These are phyloP conservation scores for Holocentrus rufus DNA, from an alignment of 2,797 vertebrate genomes.

Conservation along the genomic window DNA sequence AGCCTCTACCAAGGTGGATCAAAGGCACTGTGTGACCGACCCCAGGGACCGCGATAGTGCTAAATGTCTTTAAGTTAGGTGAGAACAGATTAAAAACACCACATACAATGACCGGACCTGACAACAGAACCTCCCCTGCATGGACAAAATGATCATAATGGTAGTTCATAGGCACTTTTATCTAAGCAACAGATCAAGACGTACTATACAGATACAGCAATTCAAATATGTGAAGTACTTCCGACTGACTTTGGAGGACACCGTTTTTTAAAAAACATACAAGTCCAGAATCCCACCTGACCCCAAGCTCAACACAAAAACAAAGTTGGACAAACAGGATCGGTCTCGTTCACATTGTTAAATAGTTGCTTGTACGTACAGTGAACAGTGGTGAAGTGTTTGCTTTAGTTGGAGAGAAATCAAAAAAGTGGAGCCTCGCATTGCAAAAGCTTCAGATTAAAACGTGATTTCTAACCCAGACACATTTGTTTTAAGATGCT, in stretches of 20 bases:
- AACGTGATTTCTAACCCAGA: not conserved
- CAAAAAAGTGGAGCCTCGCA: not conserved
- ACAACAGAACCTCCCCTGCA: not conserved
- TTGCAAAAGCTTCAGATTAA: not conserved
- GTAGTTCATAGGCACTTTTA: slow-evolving; percentile 72
- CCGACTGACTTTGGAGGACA: slow-evolving; percentile 1
- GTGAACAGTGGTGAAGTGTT: not conserved
- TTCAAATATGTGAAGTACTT: slow-evolving; percentile 13
- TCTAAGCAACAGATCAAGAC: slow-evolving; percentile 35
- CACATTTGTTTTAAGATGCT: not conserved
- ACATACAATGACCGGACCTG: not conserved
- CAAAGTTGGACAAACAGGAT: not conserved
- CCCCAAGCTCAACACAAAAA: not conserved
- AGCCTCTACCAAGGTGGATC: slow-evolving; percentile 12
- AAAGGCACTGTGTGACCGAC: slow-evolving; percentile 55
- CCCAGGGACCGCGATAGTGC: slow-evolving; percentile 38
- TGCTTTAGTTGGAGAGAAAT: not conserved
- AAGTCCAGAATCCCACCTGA: slow-evolving; percentile 11
- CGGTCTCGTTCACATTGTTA: slow-evolving; percentile 3
- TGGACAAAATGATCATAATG: slow-evolving; percentile 12
- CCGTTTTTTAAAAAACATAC: slow-evolving; percentile 9
- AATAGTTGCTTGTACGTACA: not conserved
- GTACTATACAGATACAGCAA: slow-evolving; percentile 19
- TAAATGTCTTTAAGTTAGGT: slow-evolving; percentile 12
- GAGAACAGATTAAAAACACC: slow-evolving; percentile 29